Evolutionary conservation across 2,888 invertebrate genomes (phyloP).

Genomic region (Leptura quadrifasciata): DNA sequence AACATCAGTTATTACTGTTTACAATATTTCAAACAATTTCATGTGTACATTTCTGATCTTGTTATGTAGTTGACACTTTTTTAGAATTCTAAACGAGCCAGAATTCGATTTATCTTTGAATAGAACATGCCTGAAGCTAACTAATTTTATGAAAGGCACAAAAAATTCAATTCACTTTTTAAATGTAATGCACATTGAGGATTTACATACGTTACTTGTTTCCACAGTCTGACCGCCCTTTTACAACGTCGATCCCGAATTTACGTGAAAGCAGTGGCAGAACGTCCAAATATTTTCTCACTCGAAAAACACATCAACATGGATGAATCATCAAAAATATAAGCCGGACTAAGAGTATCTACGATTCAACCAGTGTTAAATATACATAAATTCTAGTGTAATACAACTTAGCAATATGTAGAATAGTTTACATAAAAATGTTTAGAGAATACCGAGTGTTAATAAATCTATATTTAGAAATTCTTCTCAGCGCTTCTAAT

Average conservation of each 20-base stretch:
- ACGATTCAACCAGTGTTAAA: no score
- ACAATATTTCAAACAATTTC: not conserved
- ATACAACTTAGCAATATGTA: no score
- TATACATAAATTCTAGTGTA: no score
- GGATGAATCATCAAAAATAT: not conserved
- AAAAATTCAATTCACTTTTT: slow-evolving; percentile 66
- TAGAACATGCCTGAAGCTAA: slow-evolving; percentile 57
- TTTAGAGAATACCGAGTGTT: no score
- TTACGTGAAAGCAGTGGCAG: slow-evolving; percentile 21
- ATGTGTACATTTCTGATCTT: not conserved
- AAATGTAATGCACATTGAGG: slow-evolving; percentile 63
- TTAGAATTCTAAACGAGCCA: slow-evolving; percentile 45
- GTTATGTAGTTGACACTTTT: not conserved
- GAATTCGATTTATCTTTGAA: slow-evolving; percentile 64
- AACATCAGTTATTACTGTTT: no score
- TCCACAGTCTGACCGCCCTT: slow-evolving; percentile 27
- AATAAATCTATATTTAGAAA: no score
- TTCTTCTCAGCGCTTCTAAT: no score
- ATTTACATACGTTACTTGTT: slow-evolving; percentile 62
- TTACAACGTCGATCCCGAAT: slow-evolving; percentile 19
- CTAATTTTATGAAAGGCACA: slow-evolving; percentile 63
- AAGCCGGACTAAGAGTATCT: not conserved
- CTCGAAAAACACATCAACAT: not conserved
- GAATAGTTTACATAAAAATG: no score
- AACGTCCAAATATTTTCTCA: not conserved